A percentile compares a stretch with the other conserved stretches of the same genome.
Conservation (phyloP, 2,888 invertebrate species). For the Kuschelorhynchus macadamiae region DNA sequence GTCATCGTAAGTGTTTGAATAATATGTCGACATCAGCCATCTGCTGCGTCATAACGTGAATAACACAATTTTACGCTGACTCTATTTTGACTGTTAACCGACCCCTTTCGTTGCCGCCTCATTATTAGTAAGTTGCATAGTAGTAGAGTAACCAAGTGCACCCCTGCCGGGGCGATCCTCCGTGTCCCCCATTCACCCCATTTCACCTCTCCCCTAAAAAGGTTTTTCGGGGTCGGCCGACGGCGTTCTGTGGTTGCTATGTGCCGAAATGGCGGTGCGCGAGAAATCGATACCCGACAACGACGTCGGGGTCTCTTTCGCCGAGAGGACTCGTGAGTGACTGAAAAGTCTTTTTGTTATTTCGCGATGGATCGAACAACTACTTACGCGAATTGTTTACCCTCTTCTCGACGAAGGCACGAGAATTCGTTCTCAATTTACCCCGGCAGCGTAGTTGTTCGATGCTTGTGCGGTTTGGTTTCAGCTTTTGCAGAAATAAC, state of each 20-base stretch:
- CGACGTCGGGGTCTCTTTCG: slow-evolving; percentile 34
- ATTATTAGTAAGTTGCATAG: slow-evolving; percentile 41
- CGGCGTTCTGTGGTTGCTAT: slow-evolving; percentile 49
- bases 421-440: too few species aligned
- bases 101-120: slow-evolving; percentile 32
- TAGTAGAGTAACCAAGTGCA: slow-evolving; percentile 41
- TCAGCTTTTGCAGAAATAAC: too few species aligned
- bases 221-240: slow-evolving; percentile 46
- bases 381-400: too few species aligned
- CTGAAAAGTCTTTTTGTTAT: slow-evolving; percentile 29
- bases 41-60: slow-evolving; percentile 26
- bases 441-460: too few species aligned
- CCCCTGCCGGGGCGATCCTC: slow-evolving; percentile 39
- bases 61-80: slow-evolving; percentile 28
- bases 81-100: slow-evolving; percentile 40
- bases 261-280: slow-evolving; percentile 48
- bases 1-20: neutral
- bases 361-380: slow-evolving; percentile 1
- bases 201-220: slow-evolving; percentile 38
- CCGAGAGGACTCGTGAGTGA: too few species aligned
- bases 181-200: slow-evolving; percentile 44
- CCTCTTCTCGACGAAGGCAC: too few species aligned
- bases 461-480: too few species aligned
- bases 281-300: slow-evolving; percentile 48
- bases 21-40: slow-evolving; percentile 22